These are phyloP conservation scores for Megastigmus dorsalis DNA, from an alignment of 2,888 invertebrate genomes.

Conservation along the genomic window DNA sequence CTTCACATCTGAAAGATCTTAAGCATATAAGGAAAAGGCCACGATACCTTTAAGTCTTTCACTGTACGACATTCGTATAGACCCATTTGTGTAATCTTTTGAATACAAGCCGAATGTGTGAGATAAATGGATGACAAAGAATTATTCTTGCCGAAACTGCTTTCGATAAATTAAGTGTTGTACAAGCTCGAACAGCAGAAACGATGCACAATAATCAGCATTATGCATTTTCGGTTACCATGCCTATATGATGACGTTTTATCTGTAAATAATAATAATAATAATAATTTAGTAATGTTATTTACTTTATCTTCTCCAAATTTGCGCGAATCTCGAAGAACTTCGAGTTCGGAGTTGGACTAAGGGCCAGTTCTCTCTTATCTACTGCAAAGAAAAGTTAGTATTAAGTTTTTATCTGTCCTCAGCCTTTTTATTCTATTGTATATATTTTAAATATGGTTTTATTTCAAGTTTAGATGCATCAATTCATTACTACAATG, in stretches of 20 bases:
- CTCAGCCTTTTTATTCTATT: neutral
- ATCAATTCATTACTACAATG: constrained; percentile 6
- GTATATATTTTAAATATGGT: constrained; percentile 19
- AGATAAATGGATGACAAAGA: neutral
- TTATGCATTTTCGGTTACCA: constrained; percentile 13
- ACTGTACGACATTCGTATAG: neutral
- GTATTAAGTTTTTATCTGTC: neutral
- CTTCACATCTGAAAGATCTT: too few relatives aligned
- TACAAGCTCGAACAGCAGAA: neutral
- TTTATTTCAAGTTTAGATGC: neutral
- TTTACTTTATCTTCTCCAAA: neutral
- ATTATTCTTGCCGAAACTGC: neutral
- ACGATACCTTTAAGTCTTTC: neutral
- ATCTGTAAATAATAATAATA: constrained; percentile 9
- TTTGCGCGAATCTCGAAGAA: constrained; percentile 12
- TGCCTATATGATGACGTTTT: neutral
- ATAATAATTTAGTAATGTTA: neutral
- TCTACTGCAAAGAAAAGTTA: constrained; percentile 4
- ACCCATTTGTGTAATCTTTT: neutral
- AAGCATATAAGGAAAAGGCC: neutral
- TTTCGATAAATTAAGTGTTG: neutral
- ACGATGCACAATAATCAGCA: neutral
- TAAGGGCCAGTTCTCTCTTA: constrained; percentile 17
- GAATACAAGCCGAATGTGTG: neutral
- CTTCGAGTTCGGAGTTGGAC: constrained; percentile 9